Evolutionary conservation across 2,113 vertebrate species (phyloP).

Genomic region (Cyphomyrus discorhynchus): DNA sequence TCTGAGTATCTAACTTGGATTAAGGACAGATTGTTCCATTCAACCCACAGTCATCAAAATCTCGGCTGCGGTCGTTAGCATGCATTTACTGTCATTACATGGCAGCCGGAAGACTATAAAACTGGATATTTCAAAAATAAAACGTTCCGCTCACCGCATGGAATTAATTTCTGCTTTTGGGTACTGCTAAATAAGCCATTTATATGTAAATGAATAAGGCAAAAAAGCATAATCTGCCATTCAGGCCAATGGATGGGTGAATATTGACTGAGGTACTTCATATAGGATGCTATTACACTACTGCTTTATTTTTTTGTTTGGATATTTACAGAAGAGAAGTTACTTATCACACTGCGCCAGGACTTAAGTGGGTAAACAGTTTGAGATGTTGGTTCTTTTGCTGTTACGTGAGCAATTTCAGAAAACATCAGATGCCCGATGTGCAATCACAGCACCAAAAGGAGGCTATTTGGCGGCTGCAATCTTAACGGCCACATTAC

Average conservation of each 20-base stretch:
- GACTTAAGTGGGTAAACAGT: background rate
- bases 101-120: background rate
- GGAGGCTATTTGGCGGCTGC: background rate
- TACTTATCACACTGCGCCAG: background rate
- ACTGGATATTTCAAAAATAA: slow-evolving; percentile 1
- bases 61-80: background rate
- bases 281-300: background rate
- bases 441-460: background rate
- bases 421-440: background rate
- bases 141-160: background rate
- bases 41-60: background rate
- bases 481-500: background rate
- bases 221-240: background rate
- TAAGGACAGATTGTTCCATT: background rate
- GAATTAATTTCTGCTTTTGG: background rate
- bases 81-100: background rate
- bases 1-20: background rate
- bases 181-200: slow-evolving; percentile 7
- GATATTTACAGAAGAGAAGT: background rate
- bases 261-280: background rate
- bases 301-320: background rate
- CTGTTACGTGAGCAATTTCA: background rate
- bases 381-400: background rate
- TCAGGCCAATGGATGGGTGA: background rate
- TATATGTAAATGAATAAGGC: slow-evolving; percentile 1